These are phyloP conservation scores for Proisotoma minuta DNA, from an alignment of 2,888 invertebrate species.

Conservation along the genomic window DNA sequence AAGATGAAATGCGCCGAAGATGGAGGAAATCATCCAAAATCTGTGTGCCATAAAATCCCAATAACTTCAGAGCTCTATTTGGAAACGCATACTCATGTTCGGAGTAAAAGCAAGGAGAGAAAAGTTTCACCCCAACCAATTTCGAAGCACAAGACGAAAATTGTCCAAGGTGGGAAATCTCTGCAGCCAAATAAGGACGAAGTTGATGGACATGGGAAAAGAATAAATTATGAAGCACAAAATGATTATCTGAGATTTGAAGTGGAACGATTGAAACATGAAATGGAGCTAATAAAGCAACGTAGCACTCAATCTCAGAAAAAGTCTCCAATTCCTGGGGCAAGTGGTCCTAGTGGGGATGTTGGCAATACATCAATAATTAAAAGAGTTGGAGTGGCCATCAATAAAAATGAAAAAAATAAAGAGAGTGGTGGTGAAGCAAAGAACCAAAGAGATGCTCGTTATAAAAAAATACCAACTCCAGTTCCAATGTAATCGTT, in stretches of 20 bases:
- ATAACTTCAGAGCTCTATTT: slow-evolving; percentile 24
- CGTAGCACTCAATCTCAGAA: not conserved
- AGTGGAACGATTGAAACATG: slow-evolving; percentile 13
- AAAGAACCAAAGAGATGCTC: too few relatives aligned
- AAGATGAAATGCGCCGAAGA: not conserved
- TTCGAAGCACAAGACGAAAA: not conserved
- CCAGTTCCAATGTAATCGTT: too few relatives aligned
- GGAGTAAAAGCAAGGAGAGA: not conserved
- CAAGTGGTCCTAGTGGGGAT: not conserved
- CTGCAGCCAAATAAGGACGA: slow-evolving; percentile 6
- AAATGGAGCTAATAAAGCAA: slow-evolving; percentile 8
- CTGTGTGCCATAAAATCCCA: slow-evolving; percentile 28
- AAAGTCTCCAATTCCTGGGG: not conserved
- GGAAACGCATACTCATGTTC: slow-evolving; percentile 29
- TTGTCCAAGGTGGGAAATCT: not conserved
- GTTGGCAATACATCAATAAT: not conserved
- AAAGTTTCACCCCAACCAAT: not conserved
- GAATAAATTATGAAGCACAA: not conserved
- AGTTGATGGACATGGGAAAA: not conserved
- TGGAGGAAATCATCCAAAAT: slow-evolving; percentile 15
- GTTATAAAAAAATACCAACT: too few relatives aligned
- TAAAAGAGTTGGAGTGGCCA: not conserved
- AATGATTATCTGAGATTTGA: slow-evolving; percentile 20
- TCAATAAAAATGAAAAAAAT: too few relatives aligned
- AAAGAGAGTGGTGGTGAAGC: too few relatives aligned